Evolutionary conservation across 2,113 vertebrate species (phyloP).

Genomic region (Corvus cornix): DNA sequence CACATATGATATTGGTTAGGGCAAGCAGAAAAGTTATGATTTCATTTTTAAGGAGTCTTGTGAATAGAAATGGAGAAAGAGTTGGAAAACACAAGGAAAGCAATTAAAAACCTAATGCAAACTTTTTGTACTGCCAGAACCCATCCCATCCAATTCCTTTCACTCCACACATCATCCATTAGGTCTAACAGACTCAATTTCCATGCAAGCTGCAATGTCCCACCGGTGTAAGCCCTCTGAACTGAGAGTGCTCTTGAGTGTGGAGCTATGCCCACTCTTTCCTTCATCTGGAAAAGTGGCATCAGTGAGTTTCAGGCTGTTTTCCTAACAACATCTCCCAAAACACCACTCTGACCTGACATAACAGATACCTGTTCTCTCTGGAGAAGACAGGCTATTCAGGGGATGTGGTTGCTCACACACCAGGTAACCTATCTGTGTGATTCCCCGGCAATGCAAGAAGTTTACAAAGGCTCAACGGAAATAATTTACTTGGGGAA

Average conservation of each 20-base stretch:
- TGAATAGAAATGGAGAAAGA: background rate
- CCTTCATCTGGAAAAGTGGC: background rate
- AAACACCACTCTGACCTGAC: background rate
- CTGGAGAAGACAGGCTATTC: background rate
- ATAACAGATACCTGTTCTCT: background rate
- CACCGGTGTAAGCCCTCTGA: background rate
- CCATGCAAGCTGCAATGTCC: background rate
- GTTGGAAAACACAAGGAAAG: background rate
- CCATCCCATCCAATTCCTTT: background rate
- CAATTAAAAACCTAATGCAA: background rate
- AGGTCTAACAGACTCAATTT: background rate
- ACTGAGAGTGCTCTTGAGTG: background rate
- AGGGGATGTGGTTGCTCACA: background rate
- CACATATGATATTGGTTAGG: background rate
- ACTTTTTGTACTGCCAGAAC: background rate
- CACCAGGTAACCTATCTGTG: background rate
- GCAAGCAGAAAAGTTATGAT: background rate
- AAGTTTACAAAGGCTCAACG: background rate
- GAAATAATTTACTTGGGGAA: background rate
- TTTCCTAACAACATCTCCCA: background rate
- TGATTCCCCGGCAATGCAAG: background rate
- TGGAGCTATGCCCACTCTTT: background rate
- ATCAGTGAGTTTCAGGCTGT: background rate
- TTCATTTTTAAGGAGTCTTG: slow-evolving; percentile 9
- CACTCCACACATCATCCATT: background rate